Percentiles rank a stretch among this genome's conserved stretches.
Evolutionary conservation across 2,113 vertebrate genomes (phyloP).

Genomic region (Lichenostomus cassidix): DNA sequence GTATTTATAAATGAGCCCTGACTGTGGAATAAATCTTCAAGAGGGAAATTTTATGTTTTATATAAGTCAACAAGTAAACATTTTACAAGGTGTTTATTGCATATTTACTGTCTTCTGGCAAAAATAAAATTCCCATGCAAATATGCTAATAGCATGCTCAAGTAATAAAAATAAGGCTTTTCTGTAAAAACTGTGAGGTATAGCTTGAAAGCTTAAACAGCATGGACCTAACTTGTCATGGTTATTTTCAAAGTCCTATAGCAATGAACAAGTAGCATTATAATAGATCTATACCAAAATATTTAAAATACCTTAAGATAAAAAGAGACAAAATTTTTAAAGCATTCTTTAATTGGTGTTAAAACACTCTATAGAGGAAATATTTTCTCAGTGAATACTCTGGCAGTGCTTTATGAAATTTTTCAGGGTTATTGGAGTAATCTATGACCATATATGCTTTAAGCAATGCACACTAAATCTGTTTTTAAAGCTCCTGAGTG

Average conservation of each 20-base stretch:
- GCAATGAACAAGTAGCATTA: neutral
- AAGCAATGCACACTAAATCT: neutral
- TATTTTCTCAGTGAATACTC: neutral
- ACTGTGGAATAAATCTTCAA: neutral
- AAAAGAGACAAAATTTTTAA: neutral
- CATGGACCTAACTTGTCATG: neutral
- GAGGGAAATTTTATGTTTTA: neutral
- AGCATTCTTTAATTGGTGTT: neutral
- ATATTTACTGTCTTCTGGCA: neutral
- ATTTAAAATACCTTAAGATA: neutral
- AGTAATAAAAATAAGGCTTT: neutral
- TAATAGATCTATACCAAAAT: neutral
- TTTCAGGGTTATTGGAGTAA: neutral
- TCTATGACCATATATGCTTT: neutral
- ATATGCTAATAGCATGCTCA: neutral
- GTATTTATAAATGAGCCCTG: neutral
- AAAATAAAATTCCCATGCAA: neutral
- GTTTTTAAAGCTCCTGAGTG: neutral
- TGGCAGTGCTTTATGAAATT: neutral
- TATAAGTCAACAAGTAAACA: neutral
- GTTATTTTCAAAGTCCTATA: neutral
- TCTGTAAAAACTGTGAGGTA: neutral
- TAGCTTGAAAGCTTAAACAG: neutral
- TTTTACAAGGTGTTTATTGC: neutral
- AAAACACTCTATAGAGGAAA: neutral